Base-by-base conservation (phyloP, 2,113 vertebrate genomes). In the Cyprinus carpio region DNA sequence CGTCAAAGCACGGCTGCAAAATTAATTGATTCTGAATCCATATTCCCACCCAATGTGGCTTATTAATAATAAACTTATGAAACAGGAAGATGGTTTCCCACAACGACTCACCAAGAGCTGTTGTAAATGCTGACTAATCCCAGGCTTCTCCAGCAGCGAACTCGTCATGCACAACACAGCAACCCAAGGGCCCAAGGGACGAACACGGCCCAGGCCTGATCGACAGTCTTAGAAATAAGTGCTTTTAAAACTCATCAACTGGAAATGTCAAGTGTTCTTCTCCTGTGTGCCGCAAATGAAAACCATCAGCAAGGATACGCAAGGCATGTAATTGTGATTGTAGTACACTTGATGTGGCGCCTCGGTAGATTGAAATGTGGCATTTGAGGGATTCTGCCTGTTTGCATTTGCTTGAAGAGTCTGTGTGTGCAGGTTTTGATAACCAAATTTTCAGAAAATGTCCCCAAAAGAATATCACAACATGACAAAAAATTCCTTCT, bases 251-350 rank as follows among this genome's bases (percentile, higher is more conserved):
- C 58, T 60, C 76, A 40, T 81, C 67, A 54, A 56, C 79, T 87
- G 69, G 34, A 84, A 87, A 84, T 84, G 86, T 87, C 82, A 87
- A 87, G 83, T 87, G 82, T 81, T 62, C 75, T 80, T 60, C 56
- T 82, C 85, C 83, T 60, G 76, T 12, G 65, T 11, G 62, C 43
- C n/a, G 79, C 77, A 87, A 84, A 87, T 84, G 56, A 43, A 74
- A 87, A 75, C 64, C 0, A 46, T 84, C 82, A 84, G 20, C 11
- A 51, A 23, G 6, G 37, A 62, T 74, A 82, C 9, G 23, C 58
- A 67, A 62, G 79, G 43, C 37, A 71, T 5, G 51, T 84, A 78
- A 87, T 84, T 84, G 82, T 58, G 43, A 27, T 25, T 10, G 75
- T 79, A 56, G 69, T 69, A 80, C 80, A 49, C 62, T 82, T 69